phyloP scores from a whole-genome alignment of 2,888 invertebrate genomes.

The Danaus chrysippus region DNA sequence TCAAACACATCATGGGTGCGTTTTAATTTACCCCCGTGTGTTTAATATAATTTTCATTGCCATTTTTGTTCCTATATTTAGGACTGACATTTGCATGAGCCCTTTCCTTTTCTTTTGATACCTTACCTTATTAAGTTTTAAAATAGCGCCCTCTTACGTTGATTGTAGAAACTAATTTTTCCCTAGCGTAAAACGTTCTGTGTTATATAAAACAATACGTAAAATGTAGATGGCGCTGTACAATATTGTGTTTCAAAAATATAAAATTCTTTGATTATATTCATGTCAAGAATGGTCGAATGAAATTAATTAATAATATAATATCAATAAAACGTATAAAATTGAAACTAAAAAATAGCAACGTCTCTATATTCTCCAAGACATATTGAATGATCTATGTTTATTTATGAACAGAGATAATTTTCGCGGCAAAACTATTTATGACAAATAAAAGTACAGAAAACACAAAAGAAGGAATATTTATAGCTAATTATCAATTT shows the following conservation, averaged over 20 bases:
- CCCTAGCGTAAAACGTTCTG: neutral
- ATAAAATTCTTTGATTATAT: neutral
- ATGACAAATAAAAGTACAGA: too few relatives aligned
- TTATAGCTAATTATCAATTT: too few relatives aligned
- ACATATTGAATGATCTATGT: too few relatives aligned
- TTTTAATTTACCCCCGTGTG: slow-evolving; percentile 23
- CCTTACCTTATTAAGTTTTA: neutral
- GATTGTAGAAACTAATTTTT: neutral
- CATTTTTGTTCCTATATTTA: neutral
- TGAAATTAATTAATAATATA: too few relatives aligned
- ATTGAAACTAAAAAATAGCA: too few relatives aligned
- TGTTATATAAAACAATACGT: neutral
- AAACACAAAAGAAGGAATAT: too few relatives aligned
- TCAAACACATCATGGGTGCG: slow-evolving; percentile 65
- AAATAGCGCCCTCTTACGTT: neutral
- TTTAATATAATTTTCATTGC: slow-evolving; percentile 14
- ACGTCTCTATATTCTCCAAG: too few relatives aligned
- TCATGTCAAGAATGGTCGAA: too few relatives aligned
- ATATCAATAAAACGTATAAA: too few relatives aligned
- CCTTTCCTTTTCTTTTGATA: neutral
- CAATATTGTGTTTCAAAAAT: neutral
- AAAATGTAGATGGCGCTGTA: slow-evolving; percentile 1
- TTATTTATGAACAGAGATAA: too few relatives aligned
- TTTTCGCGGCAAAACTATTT: too few relatives aligned
- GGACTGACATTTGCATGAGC: neutral